A percentile compares a stretch with the other conserved stretches of the same genome.
Evolutionary conservation across 2,113 vertebrate genomes (phyloP).

Genomic region (Passer domesticus): DNA sequence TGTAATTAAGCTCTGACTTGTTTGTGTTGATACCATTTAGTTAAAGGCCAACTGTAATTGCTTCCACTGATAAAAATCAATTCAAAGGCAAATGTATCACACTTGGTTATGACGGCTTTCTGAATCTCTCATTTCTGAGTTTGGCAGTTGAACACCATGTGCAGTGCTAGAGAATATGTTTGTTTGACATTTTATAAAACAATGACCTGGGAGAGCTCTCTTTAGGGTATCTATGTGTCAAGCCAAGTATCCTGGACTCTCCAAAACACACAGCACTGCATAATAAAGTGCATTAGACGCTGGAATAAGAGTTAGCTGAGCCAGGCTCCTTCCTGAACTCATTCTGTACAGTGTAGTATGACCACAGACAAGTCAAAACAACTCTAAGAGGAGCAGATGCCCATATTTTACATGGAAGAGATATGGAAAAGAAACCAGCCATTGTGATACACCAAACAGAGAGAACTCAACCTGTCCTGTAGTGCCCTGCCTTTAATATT

Average conservation of each 20-base stretch:
- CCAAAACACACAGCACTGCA: not conserved
- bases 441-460: not conserved
- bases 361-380: not conserved
- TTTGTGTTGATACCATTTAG: not conserved
- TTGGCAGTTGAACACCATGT: not conserved
- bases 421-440: not conserved
- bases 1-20: not conserved
- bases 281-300: not conserved
- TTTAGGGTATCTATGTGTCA: not conserved
- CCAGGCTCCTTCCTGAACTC: not conserved
- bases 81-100: not conserved
- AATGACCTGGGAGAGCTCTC: not conserved
- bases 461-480: not conserved
- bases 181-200: not conserved
- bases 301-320: not conserved
- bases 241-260: not conserved
- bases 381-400: not conserved
- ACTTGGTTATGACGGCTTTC: not conserved
- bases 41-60: not conserved
- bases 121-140: not conserved
- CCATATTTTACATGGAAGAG: not conserved
- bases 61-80: not conserved
- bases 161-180: not conserved
- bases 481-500: not conserved
- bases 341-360: not conserved